Evolutionary conservation across 2,888 invertebrate species (phyloP), one percentile per base, ranked within the genome.

Genomic region (Drosophila imparisetae): DNA sequence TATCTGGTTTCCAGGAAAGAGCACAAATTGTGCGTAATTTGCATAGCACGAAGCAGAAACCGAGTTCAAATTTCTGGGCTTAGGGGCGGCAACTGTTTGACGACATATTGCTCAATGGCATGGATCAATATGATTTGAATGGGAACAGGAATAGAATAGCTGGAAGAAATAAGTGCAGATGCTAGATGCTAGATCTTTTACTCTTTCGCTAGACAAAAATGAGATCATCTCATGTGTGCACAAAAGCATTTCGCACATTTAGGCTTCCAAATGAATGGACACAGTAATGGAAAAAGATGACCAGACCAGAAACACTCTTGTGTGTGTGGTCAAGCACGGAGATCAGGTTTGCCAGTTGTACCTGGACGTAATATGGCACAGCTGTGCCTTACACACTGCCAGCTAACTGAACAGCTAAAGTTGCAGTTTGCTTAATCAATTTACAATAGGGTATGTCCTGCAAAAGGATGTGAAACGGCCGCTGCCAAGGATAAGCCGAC

Each of bases 241-340:
- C 89, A 87, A 87, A 80, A 73, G 86, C 66, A 75, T 89, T 87
- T 87, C 89, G 76, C 86, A 87, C 86, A 87, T 87, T 87, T 84
- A 78, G 78, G 64, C 74, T 85, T 87, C 74, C 86, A 80, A 83
- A 81, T 86, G 80, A 89, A 84, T 84, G 76, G 73, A 77, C 84
- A 76, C 64, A 48, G 53, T 45, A 48, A 32, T 45, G 24, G 30
- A 45, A 32, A 42, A 63, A 48, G 59, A 24, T 29, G 45, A 7
- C 21, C 45, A 13, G 45, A 45, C 45, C 24, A 27, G 27, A 40
- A 27, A 42, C 13, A 24, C 30, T 29, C 63, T 65, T 65, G 63
- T 77, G 53, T 81, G 80, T 82, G 84, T 85, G 83, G 86, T 79
- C 86, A 66, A 58, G 65, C 27, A 36, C 59, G 52, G 58, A 40